Conservation (phyloP, 2,888 invertebrate species). For the Scaptomyza caliginosa region DNA sequence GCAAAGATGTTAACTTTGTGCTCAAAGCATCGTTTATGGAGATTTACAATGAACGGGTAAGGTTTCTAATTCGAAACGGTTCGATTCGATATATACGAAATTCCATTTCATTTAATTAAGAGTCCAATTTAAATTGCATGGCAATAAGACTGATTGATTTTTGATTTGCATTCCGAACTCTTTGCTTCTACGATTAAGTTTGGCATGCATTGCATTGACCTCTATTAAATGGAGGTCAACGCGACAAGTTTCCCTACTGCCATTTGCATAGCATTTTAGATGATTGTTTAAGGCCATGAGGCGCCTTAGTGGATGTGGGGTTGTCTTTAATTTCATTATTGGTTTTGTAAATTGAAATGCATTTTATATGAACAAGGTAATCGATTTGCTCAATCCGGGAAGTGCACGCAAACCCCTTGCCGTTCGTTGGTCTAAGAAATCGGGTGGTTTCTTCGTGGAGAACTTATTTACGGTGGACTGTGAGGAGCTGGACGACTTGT, state of each 20-base stretch:
- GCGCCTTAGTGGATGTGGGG: not conserved
- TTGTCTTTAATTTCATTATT: conserved; percentile 44
- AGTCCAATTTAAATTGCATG: conserved; percentile 32
- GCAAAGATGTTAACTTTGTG: conserved; percentile 91
- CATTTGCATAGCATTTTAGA: conserved; percentile 75
- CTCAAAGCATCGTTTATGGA: conserved; percentile 97
- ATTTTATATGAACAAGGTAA: conserved; percentile 87
- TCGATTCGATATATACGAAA: conserved; percentile 11
- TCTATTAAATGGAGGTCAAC: conserved; percentile 53
- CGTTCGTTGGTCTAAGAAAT: conserved; percentile 97
- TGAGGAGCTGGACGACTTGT: conserved; percentile 94
- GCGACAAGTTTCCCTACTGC: conserved; percentile 11
- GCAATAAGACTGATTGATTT: conserved; percentile 40
- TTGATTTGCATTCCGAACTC: conserved; percentile 6
- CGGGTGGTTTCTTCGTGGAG: conserved; percentile 96
- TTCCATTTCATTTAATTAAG: conserved; percentile 34
- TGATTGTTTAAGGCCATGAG: conserved; percentile 60
- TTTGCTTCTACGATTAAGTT: conserved; percentile 17
- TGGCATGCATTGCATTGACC: conserved; percentile 61
- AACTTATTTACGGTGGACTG: conserved; percentile 98
- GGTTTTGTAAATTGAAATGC: conserved; percentile 61
- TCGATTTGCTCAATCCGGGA: conserved; percentile 96
- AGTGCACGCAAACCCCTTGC: conserved; percentile 90
- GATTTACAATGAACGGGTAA: conserved; percentile 98
- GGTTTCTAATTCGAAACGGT: not conserved